phyloP scores from a whole-genome alignment of 2,113 vertebrate species.

The Noctilio leporinus region DNA sequence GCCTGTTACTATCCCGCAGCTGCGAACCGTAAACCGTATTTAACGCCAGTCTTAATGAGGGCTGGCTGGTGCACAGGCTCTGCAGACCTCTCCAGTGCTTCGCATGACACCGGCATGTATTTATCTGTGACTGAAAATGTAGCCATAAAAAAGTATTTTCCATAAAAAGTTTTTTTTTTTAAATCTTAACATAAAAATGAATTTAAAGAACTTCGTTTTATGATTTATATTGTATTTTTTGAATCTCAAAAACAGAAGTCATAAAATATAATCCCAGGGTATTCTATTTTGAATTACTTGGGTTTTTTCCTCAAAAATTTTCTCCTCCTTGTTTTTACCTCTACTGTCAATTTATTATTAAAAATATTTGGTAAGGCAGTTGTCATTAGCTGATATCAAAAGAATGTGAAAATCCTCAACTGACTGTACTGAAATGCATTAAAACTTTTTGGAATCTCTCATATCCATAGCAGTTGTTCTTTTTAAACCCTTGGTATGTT shows the following conservation, averaged over 20 bases:
- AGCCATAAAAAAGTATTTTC: neutral
- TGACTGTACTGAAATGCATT: neutral
- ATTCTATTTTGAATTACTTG: conserved; percentile 18
- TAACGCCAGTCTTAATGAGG: conserved; percentile 73
- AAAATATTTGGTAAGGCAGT: neutral
- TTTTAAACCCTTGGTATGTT: neutral
- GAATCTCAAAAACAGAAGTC: conserved; percentile 1
- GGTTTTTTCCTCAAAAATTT: neutral
- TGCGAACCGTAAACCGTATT: conserved; percentile 54
- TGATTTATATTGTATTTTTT: conserved; percentile 1
- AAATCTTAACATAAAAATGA: neutral
- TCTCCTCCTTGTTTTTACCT: neutral
- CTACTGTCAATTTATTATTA: neutral
- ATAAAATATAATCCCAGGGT: neutral
- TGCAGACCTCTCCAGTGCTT: conserved; percentile 57
- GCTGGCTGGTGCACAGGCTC: conserved; percentile 49
- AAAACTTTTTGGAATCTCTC: neutral
- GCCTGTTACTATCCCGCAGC: conserved; percentile 63
- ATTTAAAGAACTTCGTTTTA: neutral
- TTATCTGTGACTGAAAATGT: neutral
- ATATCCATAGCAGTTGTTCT: neutral
- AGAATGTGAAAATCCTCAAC: neutral
- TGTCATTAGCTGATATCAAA: neutral
- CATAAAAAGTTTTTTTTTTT: neutral
- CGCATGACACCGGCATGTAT: neutral